Conservation (phyloP, 2,888 invertebrate genomes). For the Drosophila macrospina region DNA sequence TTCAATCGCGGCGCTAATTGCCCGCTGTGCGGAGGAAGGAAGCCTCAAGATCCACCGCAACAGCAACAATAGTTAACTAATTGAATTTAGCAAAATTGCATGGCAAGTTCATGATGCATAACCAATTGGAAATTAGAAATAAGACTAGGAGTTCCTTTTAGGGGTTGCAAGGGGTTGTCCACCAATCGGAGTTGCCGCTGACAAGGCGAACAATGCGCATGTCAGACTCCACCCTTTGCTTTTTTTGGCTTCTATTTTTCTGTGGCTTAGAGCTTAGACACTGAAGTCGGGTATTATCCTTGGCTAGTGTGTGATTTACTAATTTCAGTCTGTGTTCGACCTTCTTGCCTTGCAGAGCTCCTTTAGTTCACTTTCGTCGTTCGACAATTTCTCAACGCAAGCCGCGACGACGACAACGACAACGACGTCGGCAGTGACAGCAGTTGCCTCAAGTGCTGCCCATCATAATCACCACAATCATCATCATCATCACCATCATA, state of each 20-base stretch:
- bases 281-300: slow-evolving; percentile 2
- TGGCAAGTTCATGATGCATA: slow-evolving; percentile 45
- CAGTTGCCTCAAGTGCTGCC: slow-evolving; percentile 54
- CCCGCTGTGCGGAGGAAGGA: slow-evolving; percentile 53
- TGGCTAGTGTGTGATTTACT: slow-evolving; percentile 5
- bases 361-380: slow-evolving; percentile 85
- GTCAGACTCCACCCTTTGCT: slow-evolving; percentile 69
- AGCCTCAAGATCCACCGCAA: neutral
- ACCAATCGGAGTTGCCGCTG: slow-evolving; percentile 56
- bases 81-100: slow-evolving; percentile 29
- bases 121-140: slow-evolving; percentile 62
- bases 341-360: slow-evolving; percentile 83
- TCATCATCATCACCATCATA: slow-evolving; percentile 75
- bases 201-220: slow-evolving; percentile 55
- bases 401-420: slow-evolving; percentile 72
- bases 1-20: slow-evolving; percentile 63
- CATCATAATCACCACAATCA: slow-evolving; percentile 79
- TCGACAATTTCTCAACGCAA: slow-evolving; percentile 85
- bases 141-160: slow-evolving; percentile 17
- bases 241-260: no score
- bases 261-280: slow-evolving; percentile 17
- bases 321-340: slow-evolving; percentile 71
- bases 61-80: slow-evolving; percentile 53
- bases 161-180: slow-evolving; percentile 61
- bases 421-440: slow-evolving; percentile 58